A percentile compares a stretch with the other conserved stretches of the same genome.
Conservation (phyloP, 2,113 vertebrate species). For the Dasyurus viverrinus region DNA sequence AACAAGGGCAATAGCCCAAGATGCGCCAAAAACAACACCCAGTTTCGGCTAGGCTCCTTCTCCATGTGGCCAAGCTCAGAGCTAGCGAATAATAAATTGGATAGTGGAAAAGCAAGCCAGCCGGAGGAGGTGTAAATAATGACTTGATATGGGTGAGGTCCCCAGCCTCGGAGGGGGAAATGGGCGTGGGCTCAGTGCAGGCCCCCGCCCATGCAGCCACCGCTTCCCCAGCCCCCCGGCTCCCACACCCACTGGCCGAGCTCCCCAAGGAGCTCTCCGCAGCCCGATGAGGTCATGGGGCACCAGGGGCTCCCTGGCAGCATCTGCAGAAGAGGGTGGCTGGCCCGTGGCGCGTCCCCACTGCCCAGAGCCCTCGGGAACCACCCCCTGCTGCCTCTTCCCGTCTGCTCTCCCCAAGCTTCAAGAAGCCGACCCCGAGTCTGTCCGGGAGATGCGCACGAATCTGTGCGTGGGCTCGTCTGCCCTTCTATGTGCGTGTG, state of each 20-base stretch:
- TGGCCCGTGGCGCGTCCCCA: neutral
- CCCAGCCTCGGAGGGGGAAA: neutral
- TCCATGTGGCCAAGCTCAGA: neutral
- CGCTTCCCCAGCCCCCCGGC: neutral
- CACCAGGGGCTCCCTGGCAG: neutral
- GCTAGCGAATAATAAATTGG: neutral
- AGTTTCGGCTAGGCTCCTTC: neutral
- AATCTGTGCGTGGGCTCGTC: neutral
- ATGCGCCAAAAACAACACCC: neutral
- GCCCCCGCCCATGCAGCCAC: neutral
- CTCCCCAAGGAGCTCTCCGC: neutral
- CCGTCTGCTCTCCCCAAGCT: neutral
- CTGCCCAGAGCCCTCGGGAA: neutral
- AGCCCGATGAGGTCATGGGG: neutral
- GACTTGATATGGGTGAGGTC: neutral
- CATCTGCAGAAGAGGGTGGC: neutral
- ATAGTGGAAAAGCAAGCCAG: constrained; percentile 1
- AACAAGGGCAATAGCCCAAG: neutral
- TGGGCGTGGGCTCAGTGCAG: neutral
- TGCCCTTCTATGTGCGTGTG: neutral
- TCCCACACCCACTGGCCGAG: neutral
- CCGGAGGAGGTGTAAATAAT: neutral
- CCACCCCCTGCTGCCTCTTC: neutral
- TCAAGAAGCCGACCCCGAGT: neutral
- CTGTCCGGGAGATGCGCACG: neutral